phyloP scores from a whole-genome alignment of 2,113 vertebrate genomes.

The Corythornis cristatus region DNA sequence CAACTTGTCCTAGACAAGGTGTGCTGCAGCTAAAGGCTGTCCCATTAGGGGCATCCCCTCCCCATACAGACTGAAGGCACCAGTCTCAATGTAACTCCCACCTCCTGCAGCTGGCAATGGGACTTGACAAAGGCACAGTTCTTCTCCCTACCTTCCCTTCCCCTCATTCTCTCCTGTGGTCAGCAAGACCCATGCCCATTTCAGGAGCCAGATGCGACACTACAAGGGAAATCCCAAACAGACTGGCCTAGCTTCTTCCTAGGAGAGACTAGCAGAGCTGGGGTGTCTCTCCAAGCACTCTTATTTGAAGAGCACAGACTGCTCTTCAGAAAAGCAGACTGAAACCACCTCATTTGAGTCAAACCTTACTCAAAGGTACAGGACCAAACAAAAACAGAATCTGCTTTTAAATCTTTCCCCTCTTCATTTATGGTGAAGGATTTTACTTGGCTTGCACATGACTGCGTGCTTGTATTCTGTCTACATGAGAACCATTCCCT shows the following conservation, averaged over 20 bases:
- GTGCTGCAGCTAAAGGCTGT: neutral
- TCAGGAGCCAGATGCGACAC: neutral
- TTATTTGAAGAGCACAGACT: neutral
- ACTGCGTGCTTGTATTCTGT: neutral
- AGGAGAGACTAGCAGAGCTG: neutral
- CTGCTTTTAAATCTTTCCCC: neutral
- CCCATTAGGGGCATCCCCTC: neutral
- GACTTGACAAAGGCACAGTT: neutral
- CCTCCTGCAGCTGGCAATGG: neutral
- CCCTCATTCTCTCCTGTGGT: neutral
- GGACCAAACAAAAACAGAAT: neutral
- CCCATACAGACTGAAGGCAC: rapidly evolving
- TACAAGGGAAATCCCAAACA: neutral
- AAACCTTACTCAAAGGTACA: neutral
- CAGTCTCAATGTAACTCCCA: neutral
- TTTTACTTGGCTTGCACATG: neutral
- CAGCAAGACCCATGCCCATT: neutral
- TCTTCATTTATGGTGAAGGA: neutral
- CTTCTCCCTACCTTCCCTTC: neutral
- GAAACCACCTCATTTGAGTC: neutral
- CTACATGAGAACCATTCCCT: neutral
- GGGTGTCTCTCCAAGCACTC: neutral
- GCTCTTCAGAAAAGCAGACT: neutral
- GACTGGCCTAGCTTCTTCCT: neutral
- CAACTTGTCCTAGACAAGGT: neutral